Conservation (phyloP, 1,140 invertebrate species). For the Eriocheir sinensis region DNA sequence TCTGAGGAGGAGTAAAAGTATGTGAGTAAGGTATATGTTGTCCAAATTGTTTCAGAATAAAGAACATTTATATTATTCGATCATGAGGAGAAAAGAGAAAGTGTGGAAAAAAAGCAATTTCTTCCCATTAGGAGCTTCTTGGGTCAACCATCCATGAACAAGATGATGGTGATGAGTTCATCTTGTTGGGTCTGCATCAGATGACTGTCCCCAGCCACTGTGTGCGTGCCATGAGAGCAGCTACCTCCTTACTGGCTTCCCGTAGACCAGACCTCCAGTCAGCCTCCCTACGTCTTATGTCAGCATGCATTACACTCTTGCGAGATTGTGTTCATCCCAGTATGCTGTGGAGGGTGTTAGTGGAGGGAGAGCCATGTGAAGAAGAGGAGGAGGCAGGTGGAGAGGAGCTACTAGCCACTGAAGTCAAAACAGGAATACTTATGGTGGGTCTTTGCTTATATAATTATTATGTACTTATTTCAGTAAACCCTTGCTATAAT, state of each 20-base stretch:
- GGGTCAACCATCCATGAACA: conserved; percentile 56
- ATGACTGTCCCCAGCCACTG: conserved; percentile 56
- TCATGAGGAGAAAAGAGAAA: neutral
- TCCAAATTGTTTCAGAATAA: too few species aligned
- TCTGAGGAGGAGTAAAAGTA: too few species aligned
- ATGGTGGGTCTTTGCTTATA: neutral
- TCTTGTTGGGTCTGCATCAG: conserved; percentile 71
- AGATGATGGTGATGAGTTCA: conserved; percentile 74
- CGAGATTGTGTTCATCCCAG: conserved; percentile 19
- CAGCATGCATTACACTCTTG: conserved; percentile 37
- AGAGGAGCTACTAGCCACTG: neutral
- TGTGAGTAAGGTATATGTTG: too few species aligned
- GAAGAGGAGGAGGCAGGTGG: neutral
- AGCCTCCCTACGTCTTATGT: conserved; percentile 49
- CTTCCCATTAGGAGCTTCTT: conserved; percentile 37
- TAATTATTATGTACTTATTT: too few species aligned
- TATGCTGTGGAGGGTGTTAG: conserved; percentile 18
- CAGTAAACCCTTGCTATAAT: too few species aligned
- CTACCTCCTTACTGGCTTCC: conserved; percentile 42
- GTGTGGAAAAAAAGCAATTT: neutral
- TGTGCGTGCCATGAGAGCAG: conserved; percentile 44
- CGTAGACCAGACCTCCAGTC: conserved; percentile 36
- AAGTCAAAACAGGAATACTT: neutral
- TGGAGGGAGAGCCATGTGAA: conserved; percentile 27
- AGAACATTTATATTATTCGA: too few species aligned